Evolutionary conservation across 2,113 vertebrate genomes (phyloP), one percentile per base, ranked within the genome.

Genomic region (Lucifuga dentata): DNA sequence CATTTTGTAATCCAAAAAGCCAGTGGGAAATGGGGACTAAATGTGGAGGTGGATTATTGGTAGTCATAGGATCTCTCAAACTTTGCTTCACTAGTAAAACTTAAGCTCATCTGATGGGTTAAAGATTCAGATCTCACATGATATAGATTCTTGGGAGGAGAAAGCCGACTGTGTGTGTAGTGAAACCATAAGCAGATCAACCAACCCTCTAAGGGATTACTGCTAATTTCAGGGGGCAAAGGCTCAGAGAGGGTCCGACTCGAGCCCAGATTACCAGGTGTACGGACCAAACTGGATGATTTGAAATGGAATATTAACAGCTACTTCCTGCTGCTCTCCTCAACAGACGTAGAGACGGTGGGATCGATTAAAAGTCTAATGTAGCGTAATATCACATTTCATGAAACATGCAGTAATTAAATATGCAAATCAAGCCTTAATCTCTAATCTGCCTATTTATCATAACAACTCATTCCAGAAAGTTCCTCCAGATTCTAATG

Each of bases 121-220:
- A 67, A 85, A 67, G 70, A 86, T 88, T 90, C 76, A 80, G 46
- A 53, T 68, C 83, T 93, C 92, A 93, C 92, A 91, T 93, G 92
- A 86, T 69, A 86, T 69, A 48, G 70, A 68, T 65, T 81, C 75
- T 84, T 77, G 70, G 49, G 40, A 59, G 68, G n/a, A 61, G 26
- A 58, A 55, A 81, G 73, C 24, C 26, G 67, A 58, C 65, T 64
- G 20, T 66, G 76, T 79, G 74, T 78, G 75, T 48, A 80, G 63
- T 15, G 16, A 78, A 78, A 58, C 69, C 41, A 84, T 87, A 89
- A 90, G 87, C 50, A 88, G 82, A 89, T 91, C 88, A 87, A 73
- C 71, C 33, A 36, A 15, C 68, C 56, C 74, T 77, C 51, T 61
- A 68, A 71, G 44, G 81, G 89, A 92, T 92, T 91, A 89, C 12